Evolutionary conservation across 2,888 invertebrate species (phyloP), one percentile per base, ranked within the genome.

Genomic region (Cephus sareptanus): DNA sequence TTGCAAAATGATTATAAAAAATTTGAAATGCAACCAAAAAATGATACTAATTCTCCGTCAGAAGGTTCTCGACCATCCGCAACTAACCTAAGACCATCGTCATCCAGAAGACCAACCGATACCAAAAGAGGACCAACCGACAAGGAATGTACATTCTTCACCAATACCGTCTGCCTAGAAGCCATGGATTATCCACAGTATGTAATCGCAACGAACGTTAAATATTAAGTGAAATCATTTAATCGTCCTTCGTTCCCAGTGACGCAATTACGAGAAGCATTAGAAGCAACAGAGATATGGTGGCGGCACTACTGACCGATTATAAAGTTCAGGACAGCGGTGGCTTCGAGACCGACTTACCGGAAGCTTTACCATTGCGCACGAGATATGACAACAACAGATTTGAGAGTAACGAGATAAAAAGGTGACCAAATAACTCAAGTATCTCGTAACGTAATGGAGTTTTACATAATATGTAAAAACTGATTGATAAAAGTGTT

Each of bases 111-210:
- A 74, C 90, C 78, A 33, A 81, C 79, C 76, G 82, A 92, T 87
- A 77, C 90, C 84, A 85, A 87, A 78, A 87, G 88, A 73, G 86
- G 86, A 73, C 90, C 91, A 4, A 86, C 92, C 13, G 89, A 90
- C 77, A 84, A 90, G 85, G 87, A 93, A 76, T 95, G 95, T 87
- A 95, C 95, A 86, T 93, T 95, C 81, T 95, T 96, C 86, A 94
- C 95, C 4, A 94, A 95, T 85, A 94, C 94, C 3, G 92, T 97
- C 85, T 97, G 96, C 88, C 92, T 96, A 76, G 94, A 95, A 81
- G 93, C 94, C 34, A 93, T 94, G 13, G 95, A 96, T 88, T 97
- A 97, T 92, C 97, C 97, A 37, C 94, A 94, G 96, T 96, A 92
- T 94, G 95, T 93, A 78, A 56, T 56, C 23, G 23, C 56, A 56